phyloP scores from a whole-genome alignment of 2,113 vertebrate species.

The Sialia sialis region DNA sequence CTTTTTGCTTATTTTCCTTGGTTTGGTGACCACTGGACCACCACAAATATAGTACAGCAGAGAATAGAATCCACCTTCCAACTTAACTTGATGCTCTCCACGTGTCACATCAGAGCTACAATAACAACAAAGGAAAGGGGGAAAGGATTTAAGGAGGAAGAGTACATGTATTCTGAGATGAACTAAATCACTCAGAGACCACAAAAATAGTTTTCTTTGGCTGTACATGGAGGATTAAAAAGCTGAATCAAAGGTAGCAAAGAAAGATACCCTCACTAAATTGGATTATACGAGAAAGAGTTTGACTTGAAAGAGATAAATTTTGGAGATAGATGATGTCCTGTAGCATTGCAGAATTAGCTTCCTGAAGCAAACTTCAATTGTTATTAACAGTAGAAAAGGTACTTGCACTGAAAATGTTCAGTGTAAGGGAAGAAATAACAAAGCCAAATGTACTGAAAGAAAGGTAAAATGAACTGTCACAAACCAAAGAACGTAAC shows the following conservation, averaged over 20 bases:
- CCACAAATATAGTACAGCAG: background rate
- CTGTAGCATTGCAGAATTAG: background rate
- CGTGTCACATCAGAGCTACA: background rate
- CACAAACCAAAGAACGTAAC: background rate
- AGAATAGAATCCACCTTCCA: background rate
- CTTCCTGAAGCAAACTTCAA: background rate
- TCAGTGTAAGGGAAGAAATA: constrained; percentile 1
- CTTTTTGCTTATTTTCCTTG: background rate
- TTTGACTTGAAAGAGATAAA: background rate
- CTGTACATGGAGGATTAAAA: background rate
- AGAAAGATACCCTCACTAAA: background rate
- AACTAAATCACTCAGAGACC: background rate
- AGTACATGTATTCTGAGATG: background rate
- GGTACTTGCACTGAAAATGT: background rate
- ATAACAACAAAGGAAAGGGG: background rate
- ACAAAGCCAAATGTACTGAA: background rate
- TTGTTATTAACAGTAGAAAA: background rate
- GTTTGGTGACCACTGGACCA: background rate
- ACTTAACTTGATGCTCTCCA: background rate
- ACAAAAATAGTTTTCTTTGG: background rate
- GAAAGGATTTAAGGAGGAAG: background rate
- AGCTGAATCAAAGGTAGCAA: background rate
- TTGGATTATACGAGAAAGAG: background rate
- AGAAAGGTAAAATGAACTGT: background rate
- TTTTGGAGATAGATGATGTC: background rate